Conservation (phyloP, 92 coral and sea anemone species). For the Muricea muricata region DNA sequence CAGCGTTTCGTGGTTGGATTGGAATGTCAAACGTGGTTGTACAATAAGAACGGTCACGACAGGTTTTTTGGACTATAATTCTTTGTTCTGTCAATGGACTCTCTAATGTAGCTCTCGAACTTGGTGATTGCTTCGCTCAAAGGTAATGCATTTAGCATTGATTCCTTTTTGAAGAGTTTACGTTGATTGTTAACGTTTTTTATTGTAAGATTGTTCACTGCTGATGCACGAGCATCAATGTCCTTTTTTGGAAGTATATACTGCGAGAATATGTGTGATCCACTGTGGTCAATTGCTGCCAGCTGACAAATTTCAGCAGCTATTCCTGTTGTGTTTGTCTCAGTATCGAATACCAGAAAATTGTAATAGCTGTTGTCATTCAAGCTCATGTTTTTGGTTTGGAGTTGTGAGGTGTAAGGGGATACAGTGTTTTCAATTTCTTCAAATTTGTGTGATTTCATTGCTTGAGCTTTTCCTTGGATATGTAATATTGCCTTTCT, state of each 20-base stretch:
- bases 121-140: background rate
- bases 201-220: slow-evolving; percentile 20
- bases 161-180: background rate
- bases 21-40: slow-evolving; percentile 50
- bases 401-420: background rate
- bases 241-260: background rate
- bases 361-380: background rate
- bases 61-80: background rate
- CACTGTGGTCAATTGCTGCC: background rate
- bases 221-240: background rate
- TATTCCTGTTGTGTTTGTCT: background rate
- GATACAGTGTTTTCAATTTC: slow-evolving; percentile 5
- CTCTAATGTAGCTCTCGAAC: background rate
- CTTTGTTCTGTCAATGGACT: background rate
- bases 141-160: background rate
- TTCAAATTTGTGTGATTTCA: background rate
- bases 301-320: slow-evolving; percentile 55
- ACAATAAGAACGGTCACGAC: slow-evolving; percentile 47
- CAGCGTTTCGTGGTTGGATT: slow-evolving; percentile 59
- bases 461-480: background rate
- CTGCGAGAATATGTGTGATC: background rate
- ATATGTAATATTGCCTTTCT: too few species aligned
- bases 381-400: background rate
- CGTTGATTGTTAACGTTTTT: background rate
- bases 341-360: slow-evolving; percentile 15